Evolutionary conservation across 2,888 invertebrate species (phyloP).

Genomic region (Heliothis peltigera): DNA sequence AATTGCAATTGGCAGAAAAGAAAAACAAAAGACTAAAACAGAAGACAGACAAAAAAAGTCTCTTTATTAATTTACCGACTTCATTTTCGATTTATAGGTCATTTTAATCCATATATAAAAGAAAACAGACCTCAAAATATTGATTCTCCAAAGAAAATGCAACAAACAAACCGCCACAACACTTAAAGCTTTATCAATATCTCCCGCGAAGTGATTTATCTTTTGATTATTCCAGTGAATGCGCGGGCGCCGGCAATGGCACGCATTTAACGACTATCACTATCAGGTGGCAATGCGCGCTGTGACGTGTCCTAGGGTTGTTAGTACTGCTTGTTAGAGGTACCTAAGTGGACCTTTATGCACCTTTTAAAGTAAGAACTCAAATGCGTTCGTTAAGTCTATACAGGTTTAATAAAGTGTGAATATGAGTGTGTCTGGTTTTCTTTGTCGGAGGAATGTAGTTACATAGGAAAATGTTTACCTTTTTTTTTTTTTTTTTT

Average conservation of each 20-base stretch:
- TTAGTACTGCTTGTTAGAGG: conserved; percentile 73
- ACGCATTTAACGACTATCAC: conserved; percentile 71
- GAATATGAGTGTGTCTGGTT: conserved; percentile 20
- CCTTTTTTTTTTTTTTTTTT: too few species aligned
- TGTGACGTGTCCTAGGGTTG: conserved; percentile 67
- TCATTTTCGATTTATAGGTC: too few species aligned
- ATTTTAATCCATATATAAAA: too few species aligned
- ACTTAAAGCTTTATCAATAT: conserved; percentile 46
- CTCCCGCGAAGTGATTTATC: conserved; percentile 54
- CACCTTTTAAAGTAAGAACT: conserved; percentile 64
- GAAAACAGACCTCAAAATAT: too few species aligned
- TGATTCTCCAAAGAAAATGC: conserved; percentile 1
- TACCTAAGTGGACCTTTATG: conserved; percentile 65
- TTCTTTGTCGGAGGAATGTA: conserved; percentile 5
- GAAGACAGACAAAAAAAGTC: too few species aligned
- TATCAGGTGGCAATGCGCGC: conserved; percentile 69
- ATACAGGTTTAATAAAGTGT: conserved; percentile 35
- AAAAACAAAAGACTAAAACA: too few species aligned
- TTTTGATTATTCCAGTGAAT: conserved; percentile 58
- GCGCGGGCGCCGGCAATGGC: conserved; percentile 61
- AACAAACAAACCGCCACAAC: conserved; percentile 46
- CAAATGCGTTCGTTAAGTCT: conserved; percentile 54
- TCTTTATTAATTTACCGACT: too few species aligned
- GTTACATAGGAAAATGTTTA: background rate
- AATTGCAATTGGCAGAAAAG: too few species aligned